These are phyloP conservation scores for Macrosteles quadrilineatus DNA, from an alignment of 1,140 invertebrate species.

Conservation along the genomic window DNA sequence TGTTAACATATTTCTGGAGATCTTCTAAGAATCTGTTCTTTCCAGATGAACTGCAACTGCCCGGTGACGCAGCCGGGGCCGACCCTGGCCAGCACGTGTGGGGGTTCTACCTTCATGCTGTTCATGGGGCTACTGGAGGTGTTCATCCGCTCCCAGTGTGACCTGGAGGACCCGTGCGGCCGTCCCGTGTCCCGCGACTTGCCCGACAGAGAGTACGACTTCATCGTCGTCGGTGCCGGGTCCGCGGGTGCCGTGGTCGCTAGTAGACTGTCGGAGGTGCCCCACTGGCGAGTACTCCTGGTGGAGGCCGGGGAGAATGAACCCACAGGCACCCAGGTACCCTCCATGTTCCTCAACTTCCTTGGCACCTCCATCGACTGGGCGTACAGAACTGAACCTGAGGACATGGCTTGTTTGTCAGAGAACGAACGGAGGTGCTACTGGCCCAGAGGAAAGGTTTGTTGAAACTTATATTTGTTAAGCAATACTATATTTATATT, in stretches of 20 bases:
- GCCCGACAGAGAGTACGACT: slow-evolving; percentile 73
- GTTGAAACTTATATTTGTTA: no score
- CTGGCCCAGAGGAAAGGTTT: slow-evolving; percentile 81
- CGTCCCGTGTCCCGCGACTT: slow-evolving; percentile 60
- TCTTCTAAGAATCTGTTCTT: slow-evolving; percentile 9
- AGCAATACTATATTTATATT: no score
- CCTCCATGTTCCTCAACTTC: slow-evolving; percentile 83
- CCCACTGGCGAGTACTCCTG: slow-evolving; percentile 75
- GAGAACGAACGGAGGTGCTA: slow-evolving; percentile 72
- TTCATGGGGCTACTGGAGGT: slow-evolving; percentile 85
- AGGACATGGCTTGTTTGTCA: slow-evolving; percentile 77
- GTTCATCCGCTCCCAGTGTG: slow-evolving; percentile 78
- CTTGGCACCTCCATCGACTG: slow-evolving; percentile 83
- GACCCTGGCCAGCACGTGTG: slow-evolving; percentile 76
- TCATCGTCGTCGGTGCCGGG: slow-evolving; percentile 85
- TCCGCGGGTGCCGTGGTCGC: slow-evolving; percentile 76
- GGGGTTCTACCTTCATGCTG: slow-evolving; percentile 78
- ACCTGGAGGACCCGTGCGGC: slow-evolving; percentile 80
- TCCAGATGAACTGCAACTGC: slow-evolving; percentile 61
- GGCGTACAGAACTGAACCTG: slow-evolving; percentile 83
- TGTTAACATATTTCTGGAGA: no score
- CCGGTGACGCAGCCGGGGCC: slow-evolving; percentile 73
- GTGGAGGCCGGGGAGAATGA: slow-evolving; percentile 82
- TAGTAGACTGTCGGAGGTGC: slow-evolving; percentile 68
- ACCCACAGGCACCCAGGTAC: slow-evolving; percentile 80